These are phyloP conservation scores for Hiodon tergisus DNA, from an alignment of 2,113 vertebrate species.

Conservation along the genomic window DNA sequence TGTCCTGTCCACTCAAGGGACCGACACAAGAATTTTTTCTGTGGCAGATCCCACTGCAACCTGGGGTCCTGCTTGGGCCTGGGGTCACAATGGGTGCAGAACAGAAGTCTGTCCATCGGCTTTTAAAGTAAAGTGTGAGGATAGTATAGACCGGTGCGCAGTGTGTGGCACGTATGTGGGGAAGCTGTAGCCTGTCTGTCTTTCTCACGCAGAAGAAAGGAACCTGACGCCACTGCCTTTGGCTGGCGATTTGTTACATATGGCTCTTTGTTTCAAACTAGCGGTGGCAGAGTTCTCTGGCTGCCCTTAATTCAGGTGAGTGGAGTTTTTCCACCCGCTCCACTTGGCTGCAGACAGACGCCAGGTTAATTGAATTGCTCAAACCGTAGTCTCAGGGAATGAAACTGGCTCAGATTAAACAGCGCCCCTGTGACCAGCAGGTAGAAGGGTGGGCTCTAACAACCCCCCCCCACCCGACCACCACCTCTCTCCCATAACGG, in stretches of 20 bases:
- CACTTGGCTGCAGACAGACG: conserved; percentile 10
- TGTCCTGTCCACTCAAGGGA: too few species aligned
- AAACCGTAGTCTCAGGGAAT: not conserved
- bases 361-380: conserved; percentile 21
- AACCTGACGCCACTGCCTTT: not conserved
- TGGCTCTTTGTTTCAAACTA: conserved; percentile 18
- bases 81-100: too few species aligned
- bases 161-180: not conserved
- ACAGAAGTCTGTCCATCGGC: too few species aligned
- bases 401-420: conserved; percentile 12
- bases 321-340: not conserved
- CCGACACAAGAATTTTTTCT: too few species aligned
- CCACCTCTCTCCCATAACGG: not conserved
- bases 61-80: too few species aligned
- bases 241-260: conserved; percentile 15
- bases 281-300: not conserved
- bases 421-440: not conserved
- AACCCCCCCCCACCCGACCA: not conserved
- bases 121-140: too few species aligned
- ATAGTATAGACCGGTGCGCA: not conserved
- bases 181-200: not conserved
- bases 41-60: too few species aligned
- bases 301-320: not conserved
- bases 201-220: not conserved
- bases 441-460: not conserved